Evolutionary conservation across 2,113 vertebrate species (phyloP).

Genomic region (Megaceryle maxima): DNA sequence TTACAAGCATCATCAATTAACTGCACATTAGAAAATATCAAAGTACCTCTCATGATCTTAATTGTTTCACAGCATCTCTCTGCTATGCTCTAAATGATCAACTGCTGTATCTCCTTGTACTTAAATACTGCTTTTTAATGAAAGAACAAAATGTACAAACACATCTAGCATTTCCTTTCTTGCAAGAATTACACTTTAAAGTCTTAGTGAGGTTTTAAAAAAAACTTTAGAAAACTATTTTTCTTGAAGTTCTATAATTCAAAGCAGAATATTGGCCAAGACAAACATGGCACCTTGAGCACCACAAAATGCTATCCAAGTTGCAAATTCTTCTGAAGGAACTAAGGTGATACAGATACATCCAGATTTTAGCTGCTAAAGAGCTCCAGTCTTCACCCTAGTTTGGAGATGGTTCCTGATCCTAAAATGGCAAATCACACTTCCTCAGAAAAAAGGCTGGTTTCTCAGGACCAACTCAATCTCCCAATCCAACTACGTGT

Average conservation of each 20-base stretch:
- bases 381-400: neutral
- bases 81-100: neutral
- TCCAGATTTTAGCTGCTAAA: neutral
- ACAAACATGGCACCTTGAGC: neutral
- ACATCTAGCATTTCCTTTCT: neutral
- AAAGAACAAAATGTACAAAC: neutral
- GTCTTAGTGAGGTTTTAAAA: neutral
- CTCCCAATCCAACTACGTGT: accelerated
- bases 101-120: neutral
- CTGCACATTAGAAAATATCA: neutral
- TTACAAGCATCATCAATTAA: neutral
- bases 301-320: neutral
- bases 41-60: neutral
- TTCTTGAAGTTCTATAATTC: neutral
- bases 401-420: neutral
- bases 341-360: neutral
- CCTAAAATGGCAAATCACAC: neutral
- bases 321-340: neutral
- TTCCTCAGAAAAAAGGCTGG: neutral
- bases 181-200: neutral
- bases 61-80: neutral
- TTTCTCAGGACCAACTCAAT: neutral
- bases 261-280: neutral
- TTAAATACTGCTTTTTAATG: neutral
- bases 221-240: neutral